Evolutionary conservation across 2,113 vertebrate species (phyloP), one percentile per base, ranked within the genome.

Genomic region (Amia ocellicauda): DNA sequence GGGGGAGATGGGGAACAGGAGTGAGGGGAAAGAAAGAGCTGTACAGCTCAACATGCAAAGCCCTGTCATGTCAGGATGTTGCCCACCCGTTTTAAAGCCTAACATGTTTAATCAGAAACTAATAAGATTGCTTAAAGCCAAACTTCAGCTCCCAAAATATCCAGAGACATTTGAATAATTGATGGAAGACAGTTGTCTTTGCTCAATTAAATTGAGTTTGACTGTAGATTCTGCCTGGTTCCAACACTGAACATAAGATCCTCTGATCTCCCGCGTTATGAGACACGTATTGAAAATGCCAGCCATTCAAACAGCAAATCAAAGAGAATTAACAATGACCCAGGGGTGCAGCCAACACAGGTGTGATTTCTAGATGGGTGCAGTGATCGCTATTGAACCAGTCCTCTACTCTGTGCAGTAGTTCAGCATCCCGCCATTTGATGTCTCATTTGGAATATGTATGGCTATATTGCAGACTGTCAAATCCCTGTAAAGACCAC

Each of bases 251-350:
- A 22, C 51, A 7, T 23, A 8, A 19, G 51, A 27, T 26, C 51
- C 10, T 22, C 51, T 53, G 51, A 22, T 22, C 17, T 56, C 53
- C 53, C 2, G 53, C 24, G 27, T 31, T 36, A 26, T 29, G 29
- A 8, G 53, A 16, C 3, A 4, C 16, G 29, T 28, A 31, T 27
- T 19, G 53, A 17, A 56, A 56, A 56, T 56, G 27, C 27, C 53
- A 29, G 27, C 27, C 53, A 17, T 31, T 56, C 53, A 26, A 24
- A 26, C 13, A 10, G 53, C 16, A 19, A 56, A 29, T 28, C 53
- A 56, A 56, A 56, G 17, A 17, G 53, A 56, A 56, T 56, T n/a
- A 13, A n/a, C 53, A 56, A 56, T 31, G 27, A 29, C 53, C 26
- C 14, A 28, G 7, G 27, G 53, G 53, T 28, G 17, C 14, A 29